Conservation (phyloP, 2,113 vertebrate genomes). For the Pedetes capensis region DNA sequence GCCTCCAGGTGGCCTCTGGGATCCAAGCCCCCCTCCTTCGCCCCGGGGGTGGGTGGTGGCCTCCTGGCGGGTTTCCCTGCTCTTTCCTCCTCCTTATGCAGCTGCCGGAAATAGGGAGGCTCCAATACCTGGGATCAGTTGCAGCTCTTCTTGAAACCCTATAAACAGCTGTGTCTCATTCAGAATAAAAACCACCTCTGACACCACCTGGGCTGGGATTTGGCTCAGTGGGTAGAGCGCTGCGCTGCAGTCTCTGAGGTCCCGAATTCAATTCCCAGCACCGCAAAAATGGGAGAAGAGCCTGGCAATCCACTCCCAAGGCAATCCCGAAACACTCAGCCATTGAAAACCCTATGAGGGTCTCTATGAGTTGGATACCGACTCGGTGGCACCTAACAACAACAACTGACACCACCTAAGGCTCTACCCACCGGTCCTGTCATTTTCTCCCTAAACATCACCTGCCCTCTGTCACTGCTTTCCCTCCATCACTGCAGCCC, state of each 20-base stretch:
- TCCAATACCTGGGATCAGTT: not conserved
- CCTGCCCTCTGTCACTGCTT: not conserved
- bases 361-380: no score
- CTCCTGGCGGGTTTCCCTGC: no score
- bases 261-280: no score
- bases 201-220: no score
- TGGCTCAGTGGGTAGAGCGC: no score
- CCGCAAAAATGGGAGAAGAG: no score
- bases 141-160: not conserved
- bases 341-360: no score
- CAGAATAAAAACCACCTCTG: not conserved
- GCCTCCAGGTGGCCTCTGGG: not conserved
- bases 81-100: not conserved
- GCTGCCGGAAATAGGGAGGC: not conserved
- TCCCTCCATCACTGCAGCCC: not conserved
- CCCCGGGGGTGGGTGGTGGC: not conserved
- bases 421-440: fast-evolving
- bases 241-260: no score
- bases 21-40: not conserved
- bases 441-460: not conserved
- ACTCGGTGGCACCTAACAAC: no score
- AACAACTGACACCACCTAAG: no score
- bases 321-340: no score
- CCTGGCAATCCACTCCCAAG: no score
- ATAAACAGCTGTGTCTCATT: not conserved